Evolutionary conservation across 2,888 invertebrate genomes (phyloP), one percentile per base, ranked within the genome.

Genomic region (Molorchus minor): DNA sequence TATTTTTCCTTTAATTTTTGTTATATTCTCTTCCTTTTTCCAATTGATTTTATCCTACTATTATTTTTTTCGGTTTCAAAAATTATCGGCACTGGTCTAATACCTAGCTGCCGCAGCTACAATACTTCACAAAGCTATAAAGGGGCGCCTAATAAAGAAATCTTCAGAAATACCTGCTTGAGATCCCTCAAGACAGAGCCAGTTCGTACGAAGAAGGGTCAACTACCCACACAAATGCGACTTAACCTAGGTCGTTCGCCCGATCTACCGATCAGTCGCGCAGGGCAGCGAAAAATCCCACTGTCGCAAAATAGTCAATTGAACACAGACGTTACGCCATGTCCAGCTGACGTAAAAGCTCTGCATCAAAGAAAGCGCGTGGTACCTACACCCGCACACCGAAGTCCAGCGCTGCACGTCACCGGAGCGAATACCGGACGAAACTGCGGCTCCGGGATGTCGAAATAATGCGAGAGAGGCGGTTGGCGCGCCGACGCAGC

Each of bases 401-500:
- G 60, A 52, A 49, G 60, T 41, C 43, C 36, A 29, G 46, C 19
- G 38, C 41, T 21, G 38, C 41, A 38, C 59, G 44, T 55, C 43
- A 47, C 70, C 64, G 63, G 58, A 62, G 44, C 63, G 63, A 57
- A 55, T 52, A 65, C 70, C 70, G 68, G 67, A 69, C 64, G 56
- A 64, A 64, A 76, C 75, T 76, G 76, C 75, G 76, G 77, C 76
- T 73, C 75, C 76, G 71, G 72, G 74, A 69, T 74, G 76, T 70
- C 76, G 74, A 71, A 69, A 63, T 62, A 61, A 56, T 58, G 61
- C 62, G 51, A 62, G 59, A 60, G 65, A 61, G 61, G 62, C 70
- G 68, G 64, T 62, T 65, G 69, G 68, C 71, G 74, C 75, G 75
- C 76, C 65, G 71, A 75, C 77, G 76, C 77, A 71, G 55, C 71